A percentile compares a stretch with the other conserved stretches of the same genome.
phyloP scores from a whole-genome alignment of 2,888 invertebrate genomes.

The Athalia circularis region DNA sequence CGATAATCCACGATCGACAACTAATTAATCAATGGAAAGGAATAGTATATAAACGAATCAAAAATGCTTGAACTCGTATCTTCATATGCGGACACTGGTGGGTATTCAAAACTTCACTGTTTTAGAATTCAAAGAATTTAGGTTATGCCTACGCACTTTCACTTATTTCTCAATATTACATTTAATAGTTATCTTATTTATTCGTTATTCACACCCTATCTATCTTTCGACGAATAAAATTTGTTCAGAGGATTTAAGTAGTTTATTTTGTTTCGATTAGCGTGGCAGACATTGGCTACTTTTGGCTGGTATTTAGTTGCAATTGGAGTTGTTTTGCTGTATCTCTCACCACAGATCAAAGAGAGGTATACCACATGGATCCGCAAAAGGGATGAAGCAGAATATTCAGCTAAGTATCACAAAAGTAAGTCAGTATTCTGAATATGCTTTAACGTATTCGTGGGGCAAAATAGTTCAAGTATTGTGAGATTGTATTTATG shows the following conservation, averaged over 20 bases:
- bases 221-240: not conserved
- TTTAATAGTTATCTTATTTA: not conserved
- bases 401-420: conserved; percentile 74
- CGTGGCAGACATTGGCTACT: conserved; percentile 61
- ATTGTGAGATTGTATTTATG: not conserved
- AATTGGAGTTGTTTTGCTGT: conserved; percentile 61
- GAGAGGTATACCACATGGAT: conserved; percentile 68
- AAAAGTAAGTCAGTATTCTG: conserved; percentile 68
- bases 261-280: conserved; percentile 49
- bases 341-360: conserved; percentile 68
- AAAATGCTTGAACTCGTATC: conserved; percentile 2
- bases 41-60: not conserved
- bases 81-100: conserved; percentile 12
- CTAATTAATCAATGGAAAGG: not conserved
- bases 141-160: conserved; percentile 14
- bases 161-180: not conserved
- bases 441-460: not conserved
- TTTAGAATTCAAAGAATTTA: not conserved
- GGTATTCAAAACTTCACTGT: not conserved
- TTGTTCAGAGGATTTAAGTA: not conserved
- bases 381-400: conserved; percentile 65
- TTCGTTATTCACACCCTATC: not conserved
- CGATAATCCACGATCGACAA: not conserved
- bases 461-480: not conserved
- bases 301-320: conserved; percentile 73